Evolutionary conservation across 2,888 invertebrate species (phyloP).

Genomic region (Mesochorus sp.): DNA sequence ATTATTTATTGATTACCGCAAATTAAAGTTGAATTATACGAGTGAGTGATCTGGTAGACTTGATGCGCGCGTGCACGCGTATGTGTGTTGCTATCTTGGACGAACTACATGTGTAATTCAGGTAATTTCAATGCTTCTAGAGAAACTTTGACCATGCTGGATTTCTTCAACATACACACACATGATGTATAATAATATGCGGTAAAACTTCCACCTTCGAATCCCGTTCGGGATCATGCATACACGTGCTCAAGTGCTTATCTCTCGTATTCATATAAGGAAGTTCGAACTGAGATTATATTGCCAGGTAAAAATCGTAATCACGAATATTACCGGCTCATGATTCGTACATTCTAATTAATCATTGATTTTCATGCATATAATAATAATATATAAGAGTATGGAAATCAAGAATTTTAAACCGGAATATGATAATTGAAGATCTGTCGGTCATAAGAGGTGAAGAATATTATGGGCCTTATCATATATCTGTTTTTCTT

Average conservation of each 20-base stretch:
- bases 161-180: slow-evolving; percentile 1
- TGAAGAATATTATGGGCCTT: too few relatives aligned
- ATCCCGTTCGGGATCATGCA: slow-evolving; percentile 16
- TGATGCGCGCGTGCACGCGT: too few relatives aligned
- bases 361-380: slow-evolving; percentile 19
- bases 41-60: background rate
- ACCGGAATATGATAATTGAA: background rate
- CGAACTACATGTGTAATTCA: slow-evolving; percentile 35
- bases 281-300: slow-evolving; percentile 29
- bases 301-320: slow-evolving; percentile 31
- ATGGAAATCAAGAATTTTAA: background rate
- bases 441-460: background rate
- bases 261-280: slow-evolving; percentile 29
- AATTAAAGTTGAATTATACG: background rate
- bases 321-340: background rate
- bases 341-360: slow-evolving; percentile 32
- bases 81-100: slow-evolving; percentile 7
- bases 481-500: too few relatives aligned
- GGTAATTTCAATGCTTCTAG: slow-evolving; percentile 46
- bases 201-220: slow-evolving; percentile 24
- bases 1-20: background rate
- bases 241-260: slow-evolving; percentile 10
- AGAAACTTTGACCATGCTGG: slow-evolving; percentile 26
- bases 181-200: slow-evolving; percentile 28
- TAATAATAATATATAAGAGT: background rate